These are phyloP conservation scores for Urosaurus nigricauda DNA, from an alignment of 2,797 vertebrate genomes.

Conservation along the genomic window DNA sequence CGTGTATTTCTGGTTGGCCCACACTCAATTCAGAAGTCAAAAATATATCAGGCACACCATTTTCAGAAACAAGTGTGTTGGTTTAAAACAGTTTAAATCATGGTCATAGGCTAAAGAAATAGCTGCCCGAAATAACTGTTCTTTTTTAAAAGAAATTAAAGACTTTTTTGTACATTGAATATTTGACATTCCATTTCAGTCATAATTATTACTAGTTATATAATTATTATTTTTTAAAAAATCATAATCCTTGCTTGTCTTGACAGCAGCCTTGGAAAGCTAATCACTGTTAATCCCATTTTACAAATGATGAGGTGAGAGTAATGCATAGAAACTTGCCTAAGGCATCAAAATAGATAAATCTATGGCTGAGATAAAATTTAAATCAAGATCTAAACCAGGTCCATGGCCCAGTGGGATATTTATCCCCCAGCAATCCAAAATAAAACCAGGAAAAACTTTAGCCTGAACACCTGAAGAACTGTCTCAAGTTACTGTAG, in stretches of 20 bases:
- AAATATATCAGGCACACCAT: neutral
- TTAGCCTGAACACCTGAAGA: neutral
- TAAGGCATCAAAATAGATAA: neutral
- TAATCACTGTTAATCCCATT: neutral
- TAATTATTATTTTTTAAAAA: too few species aligned
- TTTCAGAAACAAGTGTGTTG: neutral
- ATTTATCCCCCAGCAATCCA: neutral
- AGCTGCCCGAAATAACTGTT: neutral
- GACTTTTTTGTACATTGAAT: neutral
- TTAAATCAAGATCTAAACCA: neutral
- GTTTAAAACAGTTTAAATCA: neutral
- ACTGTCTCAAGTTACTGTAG: neutral
- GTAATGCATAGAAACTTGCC: neutral
- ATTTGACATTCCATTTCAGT: neutral
- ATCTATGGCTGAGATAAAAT: neutral
- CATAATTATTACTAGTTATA: neutral
- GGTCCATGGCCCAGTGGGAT: neutral
- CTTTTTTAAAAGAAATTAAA: neutral
- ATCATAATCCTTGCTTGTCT: neutral
- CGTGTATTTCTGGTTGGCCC: neutral
- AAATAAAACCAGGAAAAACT: neutral
- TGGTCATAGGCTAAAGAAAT: neutral
- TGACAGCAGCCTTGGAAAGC: neutral
- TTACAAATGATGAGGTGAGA: neutral
- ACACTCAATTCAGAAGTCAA: neutral